phyloP scores from a whole-genome alignment of 2,888 invertebrate species.

The Macrosiphum euphorbiae region DNA sequence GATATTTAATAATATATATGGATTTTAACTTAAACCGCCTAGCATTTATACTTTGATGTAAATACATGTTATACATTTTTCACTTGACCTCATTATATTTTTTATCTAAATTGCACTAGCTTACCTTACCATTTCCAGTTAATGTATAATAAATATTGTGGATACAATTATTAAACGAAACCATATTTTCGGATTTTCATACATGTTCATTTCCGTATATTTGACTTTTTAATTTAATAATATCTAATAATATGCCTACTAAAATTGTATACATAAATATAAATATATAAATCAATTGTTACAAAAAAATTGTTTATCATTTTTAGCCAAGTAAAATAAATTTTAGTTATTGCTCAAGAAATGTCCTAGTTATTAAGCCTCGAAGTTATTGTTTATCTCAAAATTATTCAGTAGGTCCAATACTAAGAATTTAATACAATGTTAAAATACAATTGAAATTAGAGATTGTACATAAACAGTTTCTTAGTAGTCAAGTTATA shows the following conservation, averaged over 20 bases:
- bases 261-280: background rate
- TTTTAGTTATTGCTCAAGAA: background rate
- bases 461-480: background rate
- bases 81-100: background rate
- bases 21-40: background rate
- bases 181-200: background rate
- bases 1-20: background rate
- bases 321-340: background rate
- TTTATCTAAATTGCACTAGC: background rate
- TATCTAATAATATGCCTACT: background rate
- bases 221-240: background rate
- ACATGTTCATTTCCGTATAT: background rate
- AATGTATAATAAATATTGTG: background rate
- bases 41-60: background rate
- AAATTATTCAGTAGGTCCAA: background rate
- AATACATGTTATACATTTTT: background rate
- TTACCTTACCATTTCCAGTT: background rate
- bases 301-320: background rate
- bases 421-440: background rate
- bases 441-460: background rate
- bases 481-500: background rate
- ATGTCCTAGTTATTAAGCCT: background rate
- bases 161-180: background rate
- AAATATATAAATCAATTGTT: background rate
- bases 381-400: background rate